Conservation (phyloP, 2,113 vertebrate species). For the Ptilonorhynchus violaceus region DNA sequence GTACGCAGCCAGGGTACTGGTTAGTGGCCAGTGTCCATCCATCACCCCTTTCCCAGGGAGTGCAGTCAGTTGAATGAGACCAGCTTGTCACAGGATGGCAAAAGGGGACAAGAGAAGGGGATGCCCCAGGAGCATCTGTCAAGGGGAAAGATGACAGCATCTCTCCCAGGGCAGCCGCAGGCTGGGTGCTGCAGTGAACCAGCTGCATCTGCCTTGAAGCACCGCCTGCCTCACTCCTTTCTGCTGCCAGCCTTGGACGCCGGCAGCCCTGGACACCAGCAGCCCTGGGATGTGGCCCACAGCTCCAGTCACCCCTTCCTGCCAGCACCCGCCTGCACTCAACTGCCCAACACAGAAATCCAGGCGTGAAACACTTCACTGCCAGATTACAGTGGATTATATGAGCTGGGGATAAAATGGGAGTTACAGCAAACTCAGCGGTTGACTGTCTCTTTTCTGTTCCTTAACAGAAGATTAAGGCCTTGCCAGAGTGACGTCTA, state of each 20-base stretch:
- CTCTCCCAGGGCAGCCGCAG: neutral
- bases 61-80: neutral
- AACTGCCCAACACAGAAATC: neutral
- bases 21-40: neutral
- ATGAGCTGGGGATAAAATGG: fast-evolving
- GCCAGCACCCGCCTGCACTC: fast-evolving
- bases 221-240: neutral
- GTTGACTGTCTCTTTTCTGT: neutral
- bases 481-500: neutral
- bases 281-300: neutral
- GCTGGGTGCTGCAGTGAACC: neutral
- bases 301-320: neutral
- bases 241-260: neutral
- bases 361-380: neutral
- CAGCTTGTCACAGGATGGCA: neutral
- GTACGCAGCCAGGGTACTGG: neutral
- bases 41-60: neutral
- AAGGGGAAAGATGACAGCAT: neutral
- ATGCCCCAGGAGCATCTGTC: neutral
- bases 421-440: neutral
- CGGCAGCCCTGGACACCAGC: neutral
- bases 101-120: neutral
- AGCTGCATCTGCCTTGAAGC: neutral
- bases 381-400: neutral
- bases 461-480: slow-evolving; percentile 4